These are phyloP conservation scores for Abramis brama DNA, from an alignment of 2,113 vertebrate genomes.

Conservation along the genomic window DNA sequence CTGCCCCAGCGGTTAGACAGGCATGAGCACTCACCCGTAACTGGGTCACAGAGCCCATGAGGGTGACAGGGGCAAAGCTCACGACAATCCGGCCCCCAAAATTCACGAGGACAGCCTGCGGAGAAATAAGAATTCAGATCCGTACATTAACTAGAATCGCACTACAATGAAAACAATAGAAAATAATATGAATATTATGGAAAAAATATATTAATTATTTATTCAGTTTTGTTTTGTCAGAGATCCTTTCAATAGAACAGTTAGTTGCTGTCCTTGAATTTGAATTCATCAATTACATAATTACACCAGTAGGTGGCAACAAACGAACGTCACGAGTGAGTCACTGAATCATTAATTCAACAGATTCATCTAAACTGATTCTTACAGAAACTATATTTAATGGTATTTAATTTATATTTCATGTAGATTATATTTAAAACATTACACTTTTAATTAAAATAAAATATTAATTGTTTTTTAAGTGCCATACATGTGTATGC, in stretches of 20 bases:
- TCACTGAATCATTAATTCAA: neutral
- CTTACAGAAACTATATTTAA: neutral
- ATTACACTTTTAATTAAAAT: neutral
- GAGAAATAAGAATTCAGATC: neutral
- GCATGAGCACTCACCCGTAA: constrained; percentile 84
- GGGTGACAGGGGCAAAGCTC: constrained; percentile 84
- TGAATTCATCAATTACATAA: too few relatives aligned
- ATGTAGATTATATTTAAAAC: neutral
- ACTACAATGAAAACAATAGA: neutral
- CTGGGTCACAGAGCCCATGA: constrained; percentile 80
- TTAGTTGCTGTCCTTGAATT: too few relatives aligned
- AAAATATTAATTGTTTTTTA: neutral
- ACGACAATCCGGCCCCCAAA: constrained; percentile 92
- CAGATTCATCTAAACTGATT: neutral
- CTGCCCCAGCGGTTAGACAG: constrained; percentile 82
- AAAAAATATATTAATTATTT: too few relatives aligned
- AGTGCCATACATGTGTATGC: neutral
- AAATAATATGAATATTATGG: neutral
- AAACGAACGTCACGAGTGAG: neutral
- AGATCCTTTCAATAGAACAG: too few relatives aligned
- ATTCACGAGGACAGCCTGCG: constrained; percentile 87
- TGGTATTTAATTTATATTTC: neutral
- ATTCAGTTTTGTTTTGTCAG: too few relatives aligned
- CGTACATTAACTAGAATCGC: neutral
- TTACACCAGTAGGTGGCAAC: neutral